phyloP scores from a whole-genome alignment of 2,113 vertebrate genomes.

The Poeciliopsis occidentalis region DNA sequence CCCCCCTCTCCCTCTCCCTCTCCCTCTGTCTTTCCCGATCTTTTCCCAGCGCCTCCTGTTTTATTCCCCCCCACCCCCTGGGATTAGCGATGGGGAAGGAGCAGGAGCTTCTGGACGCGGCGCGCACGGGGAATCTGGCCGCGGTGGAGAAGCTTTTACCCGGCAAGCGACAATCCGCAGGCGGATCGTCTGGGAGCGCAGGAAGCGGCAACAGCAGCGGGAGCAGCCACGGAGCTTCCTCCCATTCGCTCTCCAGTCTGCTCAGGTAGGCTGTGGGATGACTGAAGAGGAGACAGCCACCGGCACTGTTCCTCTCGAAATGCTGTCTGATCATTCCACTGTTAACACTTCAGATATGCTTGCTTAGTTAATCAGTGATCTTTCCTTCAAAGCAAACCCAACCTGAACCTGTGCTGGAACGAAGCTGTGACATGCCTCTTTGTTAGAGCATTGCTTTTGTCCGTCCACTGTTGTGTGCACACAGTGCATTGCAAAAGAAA shows the following conservation, averaged over 20 bases:
- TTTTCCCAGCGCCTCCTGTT: constrained; percentile 55
- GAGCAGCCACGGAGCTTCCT: constrained; percentile 78
- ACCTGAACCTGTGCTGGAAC: constrained; percentile 30
- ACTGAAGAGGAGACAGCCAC: not conserved
- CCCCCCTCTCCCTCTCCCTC: constrained; percentile 21
- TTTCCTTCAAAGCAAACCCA: constrained; percentile 40
- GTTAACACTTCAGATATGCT: not conserved
- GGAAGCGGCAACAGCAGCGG: constrained; percentile 76
- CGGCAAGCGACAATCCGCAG: constrained; percentile 88
- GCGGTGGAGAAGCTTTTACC: constrained; percentile 94
- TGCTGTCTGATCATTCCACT: not conserved
- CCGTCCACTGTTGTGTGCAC: constrained; percentile 34
- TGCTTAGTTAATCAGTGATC: not conserved
- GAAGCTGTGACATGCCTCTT: constrained; percentile 67
- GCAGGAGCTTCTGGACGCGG: constrained; percentile 96
- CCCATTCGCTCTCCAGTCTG: constrained; percentile 90
- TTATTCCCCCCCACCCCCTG: not conserved
- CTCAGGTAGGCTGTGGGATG: constrained; percentile 83
- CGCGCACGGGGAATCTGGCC: constrained; percentile 92
- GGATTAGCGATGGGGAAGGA: constrained; percentile 91
- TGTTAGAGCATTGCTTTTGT: constrained; percentile 65
- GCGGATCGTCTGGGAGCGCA: constrained; percentile 76
- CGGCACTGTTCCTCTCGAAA: not conserved
- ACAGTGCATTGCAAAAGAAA: not conserved
- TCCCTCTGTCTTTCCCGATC: constrained; percentile 32